Evolutionary conservation across 1,140 invertebrate species (phyloP), one percentile per base, ranked within the genome.

Genomic region (Bombus waltoni): DNA sequence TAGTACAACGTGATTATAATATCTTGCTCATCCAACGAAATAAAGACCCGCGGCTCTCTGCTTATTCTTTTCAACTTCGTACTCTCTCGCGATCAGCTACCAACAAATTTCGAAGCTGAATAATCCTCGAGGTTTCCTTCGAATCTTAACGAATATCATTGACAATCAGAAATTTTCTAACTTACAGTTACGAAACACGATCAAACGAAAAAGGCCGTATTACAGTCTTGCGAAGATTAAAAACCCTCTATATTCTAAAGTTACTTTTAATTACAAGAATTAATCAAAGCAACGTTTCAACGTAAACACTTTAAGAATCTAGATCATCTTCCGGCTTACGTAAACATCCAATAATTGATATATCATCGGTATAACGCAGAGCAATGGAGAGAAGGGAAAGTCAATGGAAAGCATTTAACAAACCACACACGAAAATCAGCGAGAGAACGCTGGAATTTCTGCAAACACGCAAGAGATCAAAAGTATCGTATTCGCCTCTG

Each of bases 1-100:
- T 94, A 93, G 87, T 88, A 91, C 92, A 93, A 93, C 92, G 89
- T 92, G 85, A 92, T 92, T 92, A 91, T 90, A 92, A 92, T 90
- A 92, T 88, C 87, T 87, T 75, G 79, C 80, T 90, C 81, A 90
- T 90, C 87, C 86, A 70, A 81, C 78, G 83, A 88, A 91, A 92
- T 88, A 82, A 86, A 90, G 72, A 78, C 76, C 53, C n/a, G 22
- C 35, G 40, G 28, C n/a, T n/a, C 9, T 22, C 35, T 42, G 8
- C 42, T 15, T 42, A 6, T 40, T 40, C 25, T 10, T 53, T 40
- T 15, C 28, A 15, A 15, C 32, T 28, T n/a, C 15, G 2, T 8
- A 53, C 6, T 22, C 5, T 22, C 18, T 53, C 18, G 22, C 47
- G 18, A 53, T 53, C 6, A 53, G 6, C 47, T 22, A 53, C 47